Evolutionary conservation across 2,113 vertebrate genomes (phyloP).

Genomic region (Peromyscus polionotus): DNA sequence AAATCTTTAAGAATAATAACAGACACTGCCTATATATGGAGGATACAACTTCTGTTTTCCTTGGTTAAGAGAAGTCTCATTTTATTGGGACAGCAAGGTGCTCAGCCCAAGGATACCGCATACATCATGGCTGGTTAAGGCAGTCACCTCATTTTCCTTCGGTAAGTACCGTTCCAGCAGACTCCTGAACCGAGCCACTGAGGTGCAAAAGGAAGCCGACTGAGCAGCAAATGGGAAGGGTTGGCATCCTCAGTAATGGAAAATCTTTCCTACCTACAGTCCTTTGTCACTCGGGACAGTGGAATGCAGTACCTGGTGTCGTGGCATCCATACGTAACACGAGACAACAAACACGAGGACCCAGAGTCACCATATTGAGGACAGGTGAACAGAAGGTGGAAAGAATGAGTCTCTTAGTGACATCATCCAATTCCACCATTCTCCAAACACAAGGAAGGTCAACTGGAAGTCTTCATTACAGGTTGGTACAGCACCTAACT

Average conservation of each 20-base stretch:
- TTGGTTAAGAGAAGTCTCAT: neutral
- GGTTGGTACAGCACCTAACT: neutral
- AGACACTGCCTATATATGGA: neutral
- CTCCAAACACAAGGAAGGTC: neutral
- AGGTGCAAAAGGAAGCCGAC: neutral
- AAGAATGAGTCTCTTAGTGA: neutral
- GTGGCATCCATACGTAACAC: neutral
- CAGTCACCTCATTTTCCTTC: neutral
- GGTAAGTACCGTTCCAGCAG: neutral
- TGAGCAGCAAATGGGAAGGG: neutral
- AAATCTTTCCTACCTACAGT: neutral
- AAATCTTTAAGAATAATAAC: neutral
- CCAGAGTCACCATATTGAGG: neutral
- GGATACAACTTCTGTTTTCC: slow-evolving; percentile 1
- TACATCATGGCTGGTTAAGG: neutral
- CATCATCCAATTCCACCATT: neutral
- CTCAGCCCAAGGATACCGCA: neutral
- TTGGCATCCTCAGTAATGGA: neutral
- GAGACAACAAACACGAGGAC: neutral
- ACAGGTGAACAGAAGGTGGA: neutral
- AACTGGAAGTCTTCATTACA: neutral
- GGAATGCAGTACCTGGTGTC: neutral
- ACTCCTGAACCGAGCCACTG: neutral
- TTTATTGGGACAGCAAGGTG: neutral
- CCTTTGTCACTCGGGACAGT: neutral